Base-by-base conservation (phyloP, 2,113 vertebrate genomes). In the Philantomba maxwellii region DNA sequence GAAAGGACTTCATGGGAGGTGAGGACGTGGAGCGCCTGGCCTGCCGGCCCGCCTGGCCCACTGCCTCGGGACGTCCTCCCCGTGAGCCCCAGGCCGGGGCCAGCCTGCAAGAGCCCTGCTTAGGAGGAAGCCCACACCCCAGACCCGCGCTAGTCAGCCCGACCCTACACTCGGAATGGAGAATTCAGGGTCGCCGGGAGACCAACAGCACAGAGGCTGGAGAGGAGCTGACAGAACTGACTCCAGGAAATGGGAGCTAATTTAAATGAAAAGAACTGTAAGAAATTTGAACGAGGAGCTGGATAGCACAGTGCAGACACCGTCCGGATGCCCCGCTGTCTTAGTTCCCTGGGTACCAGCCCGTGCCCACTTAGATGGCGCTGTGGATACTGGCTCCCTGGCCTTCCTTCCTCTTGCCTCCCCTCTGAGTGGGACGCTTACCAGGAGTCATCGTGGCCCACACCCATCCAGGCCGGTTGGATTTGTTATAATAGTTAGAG, bases 281-380 rank as follows among this genome's bases (percentile, higher is more conserved):
- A 33, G 66, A 36, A 36, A 55, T 14, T 12, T 25, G 19, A 33
- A 36, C 1, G 2, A 47, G 28, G 78, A 58, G 30, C 49, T 33
- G 11, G 12, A 3, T 7, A 8, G 2, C 4, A 26, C 14, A 26
- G 23, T 33, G 19, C 66, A 45, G 30, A 28, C 3, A 0, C 53
- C 0, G 7, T 25, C 10, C 3, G 1, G 47, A 15, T 33, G 47
- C 57, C 64, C 7, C 0, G 6, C 28, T 28, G n/a, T 15, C 11
- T 47, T 21, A 11, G 6, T 21, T 26, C 70, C 26, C n/a, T 75
- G 66, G 6, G 66, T 70, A 6, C 45, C 39, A 75, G 9, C 43
- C 53, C 2, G 0, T 5, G 43, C 55, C 23, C 7, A 17, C 25
- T 39, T 23, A 23, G 1, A 33, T 0, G 12, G 36, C 21, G 0